phyloP scores from a whole-genome alignment of 2,888 invertebrate species.

The Patella pellucida region DNA sequence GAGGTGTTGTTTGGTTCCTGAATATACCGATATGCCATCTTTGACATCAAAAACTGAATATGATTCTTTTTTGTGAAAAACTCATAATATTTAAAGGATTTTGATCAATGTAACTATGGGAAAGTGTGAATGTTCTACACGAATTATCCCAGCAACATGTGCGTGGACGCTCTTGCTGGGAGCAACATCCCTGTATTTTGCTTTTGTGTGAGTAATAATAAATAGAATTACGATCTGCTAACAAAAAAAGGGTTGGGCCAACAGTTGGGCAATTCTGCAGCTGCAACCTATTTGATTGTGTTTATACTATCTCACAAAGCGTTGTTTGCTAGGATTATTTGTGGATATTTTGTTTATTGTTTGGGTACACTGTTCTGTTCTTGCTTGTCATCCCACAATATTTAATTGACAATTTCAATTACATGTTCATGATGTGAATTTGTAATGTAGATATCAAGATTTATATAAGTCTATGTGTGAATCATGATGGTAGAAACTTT shows the following conservation, averaged over 20 bases:
- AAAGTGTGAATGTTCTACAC: slow-evolving; percentile 61
- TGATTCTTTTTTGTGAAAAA: slow-evolving; percentile 27
- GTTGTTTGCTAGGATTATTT: no score
- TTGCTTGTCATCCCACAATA: no score
- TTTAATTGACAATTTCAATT: no score
- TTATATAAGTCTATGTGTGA: no score
- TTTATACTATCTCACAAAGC: no score
- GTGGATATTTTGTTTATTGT: no score
- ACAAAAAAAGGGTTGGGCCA: slow-evolving; percentile 2
- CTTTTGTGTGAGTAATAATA: slow-evolving; percentile 92
- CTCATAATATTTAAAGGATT: slow-evolving; percentile 24
- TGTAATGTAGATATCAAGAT: no score
- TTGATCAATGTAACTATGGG: slow-evolving; percentile 48
- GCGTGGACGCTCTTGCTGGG: slow-evolving; percentile 96
- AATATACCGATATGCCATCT: slow-evolving; percentile 47
- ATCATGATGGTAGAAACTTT: no score
- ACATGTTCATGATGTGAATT: no score
- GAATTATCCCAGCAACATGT: slow-evolving; percentile 87
- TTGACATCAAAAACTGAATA: slow-evolving; percentile 28
- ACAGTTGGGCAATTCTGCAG: not conserved
- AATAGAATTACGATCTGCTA: slow-evolving; percentile 32
- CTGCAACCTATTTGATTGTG: not conserved
- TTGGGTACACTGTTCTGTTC: no score
- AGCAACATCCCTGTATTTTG: slow-evolving; percentile 95
- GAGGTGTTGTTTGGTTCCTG: slow-evolving; percentile 38